A percentile compares a stretch with the other conserved stretches of the same genome.
Evolutionary conservation across 2,113 vertebrate genomes (phyloP).

Genomic region (Microcebus lehilahytsara): DNA sequence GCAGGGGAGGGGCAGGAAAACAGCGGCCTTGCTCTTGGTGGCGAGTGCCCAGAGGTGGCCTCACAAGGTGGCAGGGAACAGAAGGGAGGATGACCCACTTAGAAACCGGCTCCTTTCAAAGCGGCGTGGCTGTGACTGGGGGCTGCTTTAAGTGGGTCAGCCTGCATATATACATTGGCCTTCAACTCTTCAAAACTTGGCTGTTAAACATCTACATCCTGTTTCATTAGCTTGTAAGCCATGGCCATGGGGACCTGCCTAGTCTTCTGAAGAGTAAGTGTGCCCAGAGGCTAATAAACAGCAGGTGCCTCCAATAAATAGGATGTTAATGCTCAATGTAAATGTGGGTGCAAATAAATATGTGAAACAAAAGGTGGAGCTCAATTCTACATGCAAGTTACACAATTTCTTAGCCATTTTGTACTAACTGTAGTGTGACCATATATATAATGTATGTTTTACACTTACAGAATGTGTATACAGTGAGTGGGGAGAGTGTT

Average conservation of each 20-base stretch:
- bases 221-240: slow-evolving; percentile 65
- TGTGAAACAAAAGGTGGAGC: not conserved
- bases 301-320: slow-evolving; percentile 57
- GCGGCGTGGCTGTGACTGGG: not conserved
- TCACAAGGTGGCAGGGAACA: not conserved
- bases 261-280: slow-evolving; percentile 47
- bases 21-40: not conserved
- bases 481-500: not conserved
- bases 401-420: not conserved
- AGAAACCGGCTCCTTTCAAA: slow-evolving; percentile 24
- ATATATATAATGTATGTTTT: not conserved
- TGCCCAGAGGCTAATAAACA: slow-evolving; percentile 65
- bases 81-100: slow-evolving; percentile 37
- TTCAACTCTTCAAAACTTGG: slow-evolving; percentile 7
- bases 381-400: not conserved
- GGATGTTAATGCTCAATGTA: slow-evolving; percentile 2
- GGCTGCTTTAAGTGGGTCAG: slow-evolving; percentile 46
- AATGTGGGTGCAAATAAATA: not conserved
- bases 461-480: not conserved
- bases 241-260: not conserved
- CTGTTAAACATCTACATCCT: slow-evolving; percentile 31
- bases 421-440: not conserved
- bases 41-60: not conserved
- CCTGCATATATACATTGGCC: not conserved
- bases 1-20: not conserved